phyloP scores from a whole-genome alignment of 2,888 invertebrate genomes.

The Cheilosia pagana region DNA sequence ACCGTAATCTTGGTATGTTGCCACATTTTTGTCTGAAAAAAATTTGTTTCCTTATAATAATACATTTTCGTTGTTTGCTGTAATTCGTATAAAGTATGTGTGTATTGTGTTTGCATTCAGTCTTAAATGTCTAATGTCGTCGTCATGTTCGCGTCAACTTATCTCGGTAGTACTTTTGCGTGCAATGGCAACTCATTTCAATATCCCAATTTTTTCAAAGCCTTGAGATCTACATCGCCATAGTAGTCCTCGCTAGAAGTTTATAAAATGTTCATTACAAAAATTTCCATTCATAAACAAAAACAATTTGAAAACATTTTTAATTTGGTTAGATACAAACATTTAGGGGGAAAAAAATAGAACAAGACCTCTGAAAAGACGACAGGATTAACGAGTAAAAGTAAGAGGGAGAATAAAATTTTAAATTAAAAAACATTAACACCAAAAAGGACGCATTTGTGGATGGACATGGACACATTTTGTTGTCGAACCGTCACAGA shows the following conservation, averaged over 20 bases:
- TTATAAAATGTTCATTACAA: constrained; percentile 12
- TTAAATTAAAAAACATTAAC: constrained; percentile 13
- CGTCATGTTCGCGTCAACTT: constrained; percentile 48
- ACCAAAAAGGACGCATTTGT: constrained; percentile 22
- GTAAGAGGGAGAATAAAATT: constrained; percentile 4
- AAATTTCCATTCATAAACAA: constrained; percentile 64
- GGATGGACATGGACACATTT: constrained; percentile 2
- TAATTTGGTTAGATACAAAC: constrained; percentile 25
- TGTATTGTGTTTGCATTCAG: constrained; percentile 56
- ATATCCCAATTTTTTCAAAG: constrained; percentile 91
- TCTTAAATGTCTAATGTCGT: constrained; percentile 73
- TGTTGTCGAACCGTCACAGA: not conserved
- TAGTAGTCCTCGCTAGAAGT: constrained; percentile 94
- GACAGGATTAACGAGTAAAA: not conserved
- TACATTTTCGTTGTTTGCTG: not conserved
- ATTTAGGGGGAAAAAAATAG: not conserved
- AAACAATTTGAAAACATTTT: constrained; percentile 59
- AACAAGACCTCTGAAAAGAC: constrained; percentile 8
- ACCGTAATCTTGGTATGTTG: not conserved
- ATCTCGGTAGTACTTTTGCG: constrained; percentile 9
- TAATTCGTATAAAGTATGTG: constrained; percentile 14
- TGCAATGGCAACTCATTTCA: constrained; percentile 72
- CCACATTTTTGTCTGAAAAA: constrained; percentile 27
- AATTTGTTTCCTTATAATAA: not conserved
- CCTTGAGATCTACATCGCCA: constrained; percentile 94